Evolutionary conservation across 2,888 invertebrate species (phyloP), one percentile per base, ranked within the genome.

Genomic region (Eugnorisma glareosa): DNA sequence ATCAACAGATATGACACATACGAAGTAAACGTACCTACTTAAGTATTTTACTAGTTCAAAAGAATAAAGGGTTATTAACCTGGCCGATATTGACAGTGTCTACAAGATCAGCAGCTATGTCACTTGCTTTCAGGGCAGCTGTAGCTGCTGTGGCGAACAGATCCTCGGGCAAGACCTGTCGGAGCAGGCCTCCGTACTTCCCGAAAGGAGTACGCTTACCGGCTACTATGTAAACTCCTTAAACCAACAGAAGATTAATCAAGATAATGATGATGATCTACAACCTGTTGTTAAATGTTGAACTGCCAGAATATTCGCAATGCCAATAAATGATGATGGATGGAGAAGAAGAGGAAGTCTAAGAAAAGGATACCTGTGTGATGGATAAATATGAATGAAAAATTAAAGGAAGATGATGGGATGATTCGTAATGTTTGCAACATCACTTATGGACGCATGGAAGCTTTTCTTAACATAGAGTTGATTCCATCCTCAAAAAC

Each of bases 201-300:
- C 85, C 86, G 40, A 85, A 81, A 13, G 86, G 81, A n/a, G 86
- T 86, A 4, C 86, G 74, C 35, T 81, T 82, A 40, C 78, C 84
- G 2, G 84, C 83, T 28, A 86, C 79, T 37, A 86, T 73, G 61
- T 74, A 86, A 13, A 86, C 77, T 28, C 85, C 86, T 85, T 59
- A 28, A 74, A 77, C 54, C 2, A 24, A 54, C 11, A 45, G 24
- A 31, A 18, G 21, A 28, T 8, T 24, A 40, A 18, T 8, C 13
- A 54, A 51, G 7, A 35, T 18, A 37, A 40, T 28, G 10, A 51
- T 69, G 51, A 28, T 37, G 8, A 45, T 71, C 18, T 21, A 45
- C 4, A 45, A 18, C 18, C 15, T 70, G 40, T n/a, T n/a, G 54
- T n/a, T n/a, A n/a, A 54, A 59, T 31, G 18, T 18, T 8, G 8